These are phyloP conservation scores for Ascidia mentula DNA, from an alignment of 23 tunicate species.

Conservation along the genomic window DNA sequence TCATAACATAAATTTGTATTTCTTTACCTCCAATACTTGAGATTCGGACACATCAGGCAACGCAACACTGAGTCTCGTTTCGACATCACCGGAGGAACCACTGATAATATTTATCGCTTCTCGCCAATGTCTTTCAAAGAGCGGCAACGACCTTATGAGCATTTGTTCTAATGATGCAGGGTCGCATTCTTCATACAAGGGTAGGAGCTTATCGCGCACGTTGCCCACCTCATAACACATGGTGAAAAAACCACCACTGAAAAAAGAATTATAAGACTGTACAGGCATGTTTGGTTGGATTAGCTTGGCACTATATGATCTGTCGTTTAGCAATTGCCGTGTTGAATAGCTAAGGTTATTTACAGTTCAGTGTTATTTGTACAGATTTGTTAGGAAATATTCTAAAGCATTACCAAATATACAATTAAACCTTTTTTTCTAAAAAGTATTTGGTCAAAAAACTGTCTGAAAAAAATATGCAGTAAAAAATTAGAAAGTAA, in stretches of 20 bases:
- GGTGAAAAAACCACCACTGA: constrained; percentile 64
- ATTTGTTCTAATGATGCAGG: constrained; percentile 59
- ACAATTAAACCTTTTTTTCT: too few relatives aligned
- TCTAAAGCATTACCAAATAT: too few relatives aligned
- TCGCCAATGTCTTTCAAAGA: constrained; percentile 78
- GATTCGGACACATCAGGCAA: constrained; percentile 29
- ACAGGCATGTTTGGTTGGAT: too few relatives aligned
- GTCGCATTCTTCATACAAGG: constrained; percentile 57
- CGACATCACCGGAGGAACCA: background rate
- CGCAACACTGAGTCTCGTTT: background rate
- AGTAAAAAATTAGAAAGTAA: too few relatives aligned
- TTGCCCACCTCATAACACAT: constrained; percentile 41
- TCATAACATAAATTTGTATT: too few relatives aligned
- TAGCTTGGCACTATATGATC: too few relatives aligned
- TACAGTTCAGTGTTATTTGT: too few relatives aligned
- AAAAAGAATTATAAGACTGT: background rate
- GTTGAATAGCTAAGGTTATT: too few relatives aligned
- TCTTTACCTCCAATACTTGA: constrained; percentile 49
- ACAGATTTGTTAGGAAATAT: too few relatives aligned
- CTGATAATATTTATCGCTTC: constrained; percentile 30
- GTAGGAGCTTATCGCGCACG: constrained; percentile 36
- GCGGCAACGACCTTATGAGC: constrained; percentile 42
- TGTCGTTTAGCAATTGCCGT: too few relatives aligned
- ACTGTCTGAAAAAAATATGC: too few relatives aligned
- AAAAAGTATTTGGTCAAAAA: too few relatives aligned